Percentiles rank a stretch among this genome's conserved stretches.
These are phyloP conservation scores for Semaprochilodus insignis DNA, from an alignment of 2,797 vertebrate species.

Conservation along the genomic window DNA sequence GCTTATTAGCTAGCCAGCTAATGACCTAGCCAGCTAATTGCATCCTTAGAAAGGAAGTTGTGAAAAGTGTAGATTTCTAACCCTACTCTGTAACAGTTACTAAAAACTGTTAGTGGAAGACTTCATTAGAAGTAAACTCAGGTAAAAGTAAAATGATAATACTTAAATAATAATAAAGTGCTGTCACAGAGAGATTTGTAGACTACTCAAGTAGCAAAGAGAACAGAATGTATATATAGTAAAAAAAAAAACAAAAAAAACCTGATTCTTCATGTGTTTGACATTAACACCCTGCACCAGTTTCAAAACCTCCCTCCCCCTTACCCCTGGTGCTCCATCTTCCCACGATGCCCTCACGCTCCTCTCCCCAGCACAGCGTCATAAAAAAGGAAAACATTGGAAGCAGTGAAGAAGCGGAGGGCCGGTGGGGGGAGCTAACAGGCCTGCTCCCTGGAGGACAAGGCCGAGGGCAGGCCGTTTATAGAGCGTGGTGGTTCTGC, in stretches of 20 bases:
- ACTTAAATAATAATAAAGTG: no score
- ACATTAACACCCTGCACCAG: slow-evolving; percentile 39
- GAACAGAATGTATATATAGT: slow-evolving; percentile 12
- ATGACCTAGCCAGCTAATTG: no score
- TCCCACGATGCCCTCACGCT: slow-evolving; percentile 66
- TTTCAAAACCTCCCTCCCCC: neutral
- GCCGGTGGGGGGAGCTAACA: slow-evolving; percentile 61
- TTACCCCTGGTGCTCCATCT: slow-evolving; percentile 30
- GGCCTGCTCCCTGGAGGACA: slow-evolving; percentile 71
- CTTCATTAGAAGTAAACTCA: no score
- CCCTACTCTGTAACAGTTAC: no score
- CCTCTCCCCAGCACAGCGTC: slow-evolving; percentile 61
- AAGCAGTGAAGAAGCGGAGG: slow-evolving; percentile 30
- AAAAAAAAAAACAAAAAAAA: slow-evolving; percentile 7
- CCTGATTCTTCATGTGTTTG: slow-evolving; percentile 30
- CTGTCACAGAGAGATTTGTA: neutral
- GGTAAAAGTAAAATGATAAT: neutral
- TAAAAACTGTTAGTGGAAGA: no score
- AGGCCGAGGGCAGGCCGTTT: slow-evolving; percentile 70
- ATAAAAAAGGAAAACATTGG: slow-evolving; percentile 64
- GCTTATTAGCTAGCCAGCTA: no score
- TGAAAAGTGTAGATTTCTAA: no score
- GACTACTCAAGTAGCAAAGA: neutral
- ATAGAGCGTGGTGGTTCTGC: slow-evolving; percentile 74
- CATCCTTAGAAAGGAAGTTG: neutral